A percentile compares a stretch with the other conserved stretches of the same genome.
Evolutionary conservation across 2,888 invertebrate genomes (phyloP).

Genomic region (Apocheima hispidaria): DNA sequence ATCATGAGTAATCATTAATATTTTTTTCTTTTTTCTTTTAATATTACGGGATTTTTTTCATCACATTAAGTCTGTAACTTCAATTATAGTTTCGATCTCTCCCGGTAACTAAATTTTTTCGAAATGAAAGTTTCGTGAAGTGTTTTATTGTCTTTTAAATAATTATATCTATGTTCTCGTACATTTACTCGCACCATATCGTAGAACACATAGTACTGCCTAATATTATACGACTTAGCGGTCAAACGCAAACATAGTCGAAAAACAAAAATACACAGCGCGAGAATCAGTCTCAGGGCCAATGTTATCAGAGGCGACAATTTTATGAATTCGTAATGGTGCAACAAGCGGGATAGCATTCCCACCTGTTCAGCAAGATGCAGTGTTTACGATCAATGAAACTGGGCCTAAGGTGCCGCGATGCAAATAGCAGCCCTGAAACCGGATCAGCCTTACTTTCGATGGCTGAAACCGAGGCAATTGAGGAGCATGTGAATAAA

Average conservation of each 20-base stretch:
- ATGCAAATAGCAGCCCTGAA: conserved; percentile 59
- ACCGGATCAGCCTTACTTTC: conserved; percentile 65
- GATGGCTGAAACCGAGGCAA: conserved; percentile 43
- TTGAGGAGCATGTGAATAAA: conserved; percentile 68
- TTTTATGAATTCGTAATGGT: conserved; percentile 11
- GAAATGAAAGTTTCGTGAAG: too few relatives aligned
- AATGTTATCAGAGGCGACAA: conserved; percentile 7
- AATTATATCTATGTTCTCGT: too few relatives aligned
- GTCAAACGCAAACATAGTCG: not conserved
- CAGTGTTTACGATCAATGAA: conserved; percentile 39
- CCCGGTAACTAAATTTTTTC: too few relatives aligned
- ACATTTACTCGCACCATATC: too few relatives aligned
- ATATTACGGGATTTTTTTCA: too few relatives aligned
- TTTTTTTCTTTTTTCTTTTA: too few relatives aligned
- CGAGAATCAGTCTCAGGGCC: not conserved
- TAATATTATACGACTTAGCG: not conserved
- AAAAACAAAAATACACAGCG: not conserved
- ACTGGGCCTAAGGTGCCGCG: conserved; percentile 45
- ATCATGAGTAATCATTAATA: too few relatives aligned
- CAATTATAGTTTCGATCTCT: too few relatives aligned
- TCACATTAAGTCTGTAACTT: too few relatives aligned
- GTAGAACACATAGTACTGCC: not conserved
- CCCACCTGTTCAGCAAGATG: conserved; percentile 11
- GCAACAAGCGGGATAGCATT: conserved; percentile 7
- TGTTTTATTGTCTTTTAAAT: too few relatives aligned